Percentiles rank a stretch among this genome's conserved stretches.
phyloP scores from a whole-genome alignment of 2,113 vertebrate species.

The Amazona vittata region DNA sequence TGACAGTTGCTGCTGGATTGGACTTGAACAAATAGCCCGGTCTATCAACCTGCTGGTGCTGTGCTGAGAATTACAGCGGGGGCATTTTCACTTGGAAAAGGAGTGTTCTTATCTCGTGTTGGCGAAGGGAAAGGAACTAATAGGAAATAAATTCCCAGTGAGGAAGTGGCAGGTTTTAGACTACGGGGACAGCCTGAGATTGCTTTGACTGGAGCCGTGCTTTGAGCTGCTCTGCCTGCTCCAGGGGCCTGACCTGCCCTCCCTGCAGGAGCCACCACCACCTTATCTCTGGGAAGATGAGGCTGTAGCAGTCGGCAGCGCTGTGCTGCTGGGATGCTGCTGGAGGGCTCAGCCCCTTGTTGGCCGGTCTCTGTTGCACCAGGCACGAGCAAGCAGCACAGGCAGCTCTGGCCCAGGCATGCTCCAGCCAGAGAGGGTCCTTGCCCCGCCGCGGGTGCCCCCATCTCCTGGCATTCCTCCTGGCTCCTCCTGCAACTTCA shows the following conservation, averaged over 20 bases:
- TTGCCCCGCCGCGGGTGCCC: accelerated
- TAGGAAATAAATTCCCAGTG: not conserved
- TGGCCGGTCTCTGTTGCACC: accelerated
- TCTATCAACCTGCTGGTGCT: not conserved
- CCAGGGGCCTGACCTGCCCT: no score
- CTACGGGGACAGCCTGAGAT: not conserved
- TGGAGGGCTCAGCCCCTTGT: accelerated
- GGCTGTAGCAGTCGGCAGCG: accelerated
- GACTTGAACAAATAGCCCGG: not conserved
- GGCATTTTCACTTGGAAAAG: not conserved
- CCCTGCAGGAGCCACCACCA: no score
- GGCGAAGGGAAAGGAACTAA: not conserved
- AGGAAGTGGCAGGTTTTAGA: not conserved
- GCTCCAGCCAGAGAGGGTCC: not conserved
- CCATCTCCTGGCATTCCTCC: not conserved
- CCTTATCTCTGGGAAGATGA: not conserved
- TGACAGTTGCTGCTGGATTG: not conserved
- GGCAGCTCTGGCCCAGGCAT: accelerated
- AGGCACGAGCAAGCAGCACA: accelerated
- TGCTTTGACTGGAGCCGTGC: not conserved
- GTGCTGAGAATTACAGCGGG: not conserved
- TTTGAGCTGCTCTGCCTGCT: not conserved
- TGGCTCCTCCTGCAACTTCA: not conserved
- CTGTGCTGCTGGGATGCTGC: not conserved
- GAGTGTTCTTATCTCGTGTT: accelerated